Evolutionary conservation across 2,888 invertebrate species (phyloP).

Genomic region (Cephus nigrinus): DNA sequence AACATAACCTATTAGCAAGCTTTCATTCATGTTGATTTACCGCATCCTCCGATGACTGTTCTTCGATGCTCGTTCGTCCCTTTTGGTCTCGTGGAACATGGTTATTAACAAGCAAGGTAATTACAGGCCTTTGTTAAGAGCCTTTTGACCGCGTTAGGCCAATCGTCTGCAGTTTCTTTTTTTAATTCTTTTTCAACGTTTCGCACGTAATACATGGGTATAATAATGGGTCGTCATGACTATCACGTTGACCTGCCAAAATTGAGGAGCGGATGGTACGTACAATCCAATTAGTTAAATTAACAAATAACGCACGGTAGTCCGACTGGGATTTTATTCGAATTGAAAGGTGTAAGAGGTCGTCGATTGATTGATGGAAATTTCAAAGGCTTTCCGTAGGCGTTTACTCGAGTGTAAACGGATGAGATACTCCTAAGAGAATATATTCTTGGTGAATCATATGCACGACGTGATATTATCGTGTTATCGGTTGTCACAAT

Average conservation of each 20-base stretch:
- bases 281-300: not conserved
- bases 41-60: not conserved
- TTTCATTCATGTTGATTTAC: not conserved
- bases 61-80: not conserved
- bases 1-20: not conserved
- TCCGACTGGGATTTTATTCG: not conserved
- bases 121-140: not conserved
- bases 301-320: not conserved
- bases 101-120: constrained; percentile 4
- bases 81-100: not conserved
- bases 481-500: not conserved
- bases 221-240: not conserved
- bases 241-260: not conserved
- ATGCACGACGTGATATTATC: not conserved
- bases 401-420: not conserved
- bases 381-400: not conserved
- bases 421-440: not conserved
- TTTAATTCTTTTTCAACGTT: not conserved
- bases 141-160: not conserved
- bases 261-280: not conserved
- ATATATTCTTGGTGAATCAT: not conserved
- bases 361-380: not conserved
- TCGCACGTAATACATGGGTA: not conserved
- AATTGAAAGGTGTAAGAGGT: not conserved
- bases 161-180: not conserved